Percentiles rank a stretch among this genome's conserved stretches.
Conservation (phyloP, 2,888 invertebrate species). For the Tolmerus cingulatus region DNA sequence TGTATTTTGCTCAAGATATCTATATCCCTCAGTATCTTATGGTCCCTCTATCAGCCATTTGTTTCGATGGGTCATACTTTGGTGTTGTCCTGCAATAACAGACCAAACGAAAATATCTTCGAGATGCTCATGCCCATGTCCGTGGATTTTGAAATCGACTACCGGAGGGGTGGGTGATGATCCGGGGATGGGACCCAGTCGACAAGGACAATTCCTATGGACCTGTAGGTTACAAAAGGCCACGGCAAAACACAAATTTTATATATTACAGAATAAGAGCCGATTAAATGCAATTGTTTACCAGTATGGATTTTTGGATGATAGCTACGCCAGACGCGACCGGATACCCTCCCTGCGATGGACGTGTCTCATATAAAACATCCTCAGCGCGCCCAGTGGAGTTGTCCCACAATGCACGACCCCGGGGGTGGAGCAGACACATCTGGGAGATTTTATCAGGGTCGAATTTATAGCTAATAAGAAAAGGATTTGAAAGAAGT, state of each 20-base stretch:
- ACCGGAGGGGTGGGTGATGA: background rate
- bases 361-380: slow-evolving; percentile 53
- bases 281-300: slow-evolving; percentile 62
- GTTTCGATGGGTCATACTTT: slow-evolving; percentile 49
- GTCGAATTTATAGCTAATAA: slow-evolving; percentile 49
- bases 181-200: background rate
- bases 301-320: slow-evolving; percentile 57
- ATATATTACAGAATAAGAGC: slow-evolving; percentile 51
- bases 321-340: slow-evolving; percentile 52
- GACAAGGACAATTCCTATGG: slow-evolving; percentile 28
- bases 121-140: slow-evolving; percentile 9
- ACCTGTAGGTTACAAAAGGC: slow-evolving; percentile 37
- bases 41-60: slow-evolving; percentile 47
- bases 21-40: slow-evolving; percentile 48
- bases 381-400: slow-evolving; percentile 49
- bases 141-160: background rate
- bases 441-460: slow-evolving; percentile 36
- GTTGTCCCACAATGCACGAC: slow-evolving; percentile 45
- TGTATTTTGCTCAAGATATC: slow-evolving; percentile 45
- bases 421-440: slow-evolving; percentile 16
- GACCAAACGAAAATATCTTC: slow-evolving; percentile 25
- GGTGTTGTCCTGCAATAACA: slow-evolving; percentile 38
- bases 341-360: slow-evolving; percentile 53
- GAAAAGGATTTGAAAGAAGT: slow-evolving; percentile 48
- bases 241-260: slow-evolving; percentile 48